A percentile compares a stretch with the other conserved stretches of the same genome.
Conservation (phyloP, 2,888 invertebrate genomes). For the Oscheius sp. region DNA sequence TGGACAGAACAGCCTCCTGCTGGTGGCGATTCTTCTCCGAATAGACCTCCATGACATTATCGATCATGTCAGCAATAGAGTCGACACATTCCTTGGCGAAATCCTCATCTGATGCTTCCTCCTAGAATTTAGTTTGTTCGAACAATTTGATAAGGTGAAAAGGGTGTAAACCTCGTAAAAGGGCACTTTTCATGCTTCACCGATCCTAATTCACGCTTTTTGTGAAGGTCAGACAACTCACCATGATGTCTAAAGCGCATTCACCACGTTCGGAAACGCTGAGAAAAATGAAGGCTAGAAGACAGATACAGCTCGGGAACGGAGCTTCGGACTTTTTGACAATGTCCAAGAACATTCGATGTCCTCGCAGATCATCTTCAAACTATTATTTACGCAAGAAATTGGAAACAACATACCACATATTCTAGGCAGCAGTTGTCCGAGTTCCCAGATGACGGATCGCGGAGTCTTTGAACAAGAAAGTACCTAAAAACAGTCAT, state of each 20-base stretch:
- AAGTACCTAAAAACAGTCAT: not conserved
- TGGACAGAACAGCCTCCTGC: constrained; percentile 18
- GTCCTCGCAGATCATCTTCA: constrained; percentile 23
- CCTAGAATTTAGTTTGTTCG: not conserved
- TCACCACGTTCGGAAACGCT: constrained; percentile 25
- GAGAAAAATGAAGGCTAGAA: constrained; percentile 13
- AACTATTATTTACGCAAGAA: not conserved
- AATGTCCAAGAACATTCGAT: constrained; percentile 11
- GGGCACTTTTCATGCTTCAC: no score
- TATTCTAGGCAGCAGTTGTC: not conserved
- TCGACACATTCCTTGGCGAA: constrained; percentile 4
- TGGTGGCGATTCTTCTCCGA: constrained; percentile 11
- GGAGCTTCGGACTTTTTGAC: constrained; percentile 4
- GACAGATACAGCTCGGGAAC: constrained; percentile 2
- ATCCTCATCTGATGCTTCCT: not conserved
- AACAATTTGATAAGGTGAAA: no score
- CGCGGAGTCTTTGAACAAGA: not conserved
- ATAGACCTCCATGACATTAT: constrained; percentile 16
- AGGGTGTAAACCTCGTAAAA: no score
- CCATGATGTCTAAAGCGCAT: constrained; percentile 9
- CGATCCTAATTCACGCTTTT: no score
- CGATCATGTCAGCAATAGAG: not conserved
- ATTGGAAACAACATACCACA: not conserved
- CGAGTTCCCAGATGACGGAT: constrained; percentile 7
- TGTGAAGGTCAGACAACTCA: not conserved